Base-by-base conservation (phyloP, 1,140 invertebrate genomes). In the Reticulitermes speratus region DNA sequence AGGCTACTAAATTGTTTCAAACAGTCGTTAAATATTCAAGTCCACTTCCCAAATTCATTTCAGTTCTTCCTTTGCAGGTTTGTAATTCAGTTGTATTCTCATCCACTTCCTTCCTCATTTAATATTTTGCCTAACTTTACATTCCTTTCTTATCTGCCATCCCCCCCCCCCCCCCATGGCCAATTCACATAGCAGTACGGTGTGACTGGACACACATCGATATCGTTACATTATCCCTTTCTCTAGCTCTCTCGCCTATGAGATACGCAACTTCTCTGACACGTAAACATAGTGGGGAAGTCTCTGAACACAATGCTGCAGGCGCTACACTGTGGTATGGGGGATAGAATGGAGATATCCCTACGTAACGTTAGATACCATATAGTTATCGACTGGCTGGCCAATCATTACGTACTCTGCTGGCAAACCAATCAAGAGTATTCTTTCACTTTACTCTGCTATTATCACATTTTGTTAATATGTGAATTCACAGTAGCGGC, bases 301-400 rank as follows among this genome's bases (percentile, higher is more conserved):
- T 75, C 65, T 75, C 65, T 75, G 30, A 75, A 75, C 65, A 75
- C 65, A 75, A 6, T 30, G 65, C 65, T 75, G 65, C 65, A 75
- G 65, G 65, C 65, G 65, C 8, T 30, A n/a, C n/a, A 75, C 25
- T 2, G n/a, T n/a, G n/a, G 25, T 11, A 1, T n/a, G 9, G 2
- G 1, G 65, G 14, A 55, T 1, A 16, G 52, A 16, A 5, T 55
- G 19, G 52, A 55, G 14, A 55, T 75, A 75, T 75, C 65, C 65
- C 65, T 75, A 75, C 12, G 65, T n/a, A 75, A 30, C 65, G 14
- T 55, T 21, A 55, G 11, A 55, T 5, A 55, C 65, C 65, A 25
- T 2, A 65, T n/a, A n/a, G 65, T 30, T 75, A 30, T 30, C 65
- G 65, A 75, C 65, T 75, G 11, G 65, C 9, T 75, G n/a, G n/a